Base-by-base conservation (phyloP, 2,113 vertebrate species). In the Capreolus pygargus region DNA sequence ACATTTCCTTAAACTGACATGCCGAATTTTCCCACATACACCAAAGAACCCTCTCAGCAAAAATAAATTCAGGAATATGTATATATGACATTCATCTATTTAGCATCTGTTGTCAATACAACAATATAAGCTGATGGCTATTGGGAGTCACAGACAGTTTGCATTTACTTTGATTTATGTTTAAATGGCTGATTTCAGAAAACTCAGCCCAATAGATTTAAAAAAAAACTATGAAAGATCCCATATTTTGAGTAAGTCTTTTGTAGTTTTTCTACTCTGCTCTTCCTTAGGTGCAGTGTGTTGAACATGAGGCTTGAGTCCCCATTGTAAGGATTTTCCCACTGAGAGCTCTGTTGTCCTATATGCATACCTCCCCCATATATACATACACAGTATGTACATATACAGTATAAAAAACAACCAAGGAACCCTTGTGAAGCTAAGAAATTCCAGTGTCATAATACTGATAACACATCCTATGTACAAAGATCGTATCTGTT, bases 1-100 rank as follows among this genome's bases (percentile, higher is more conserved):
- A 93, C 57, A 91, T 97, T 98, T 98, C 93, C 95, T 96, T 95
- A 54, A 85, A 60, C 92, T 90, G 84, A 96, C 19, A 1, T 89
- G 93, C 94, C 94, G 61, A 94, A 33, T 94, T 97, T 97, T 97
- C 81, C 96, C 94, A 96, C 81, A 88, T 94, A 96, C 10, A 85
- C 79, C 52, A 52, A 67, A 78, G 86, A 84, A 76, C 23, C 47
- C 57, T 95, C 96, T 95, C 57, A 90, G 86, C 70, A 95, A 91
- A 97, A 96, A 90, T 94, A 92, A 86, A 90, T 95, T 92, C 74
- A 95, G 94, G 36, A 86, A 92, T 89, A 81, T 52, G 6, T 93
- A 25, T 89, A 89, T 93, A 43, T 70, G 55, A 60, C 55, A n/a
- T 67, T 76, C 76, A 30, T 58, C 7, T 61, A 92, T 76, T 79